Percentiles rank a stretch among this genome's conserved stretches.
Conservation (phyloP, 1,140 invertebrate genomes). For the Polyergus mexicanus region DNA sequence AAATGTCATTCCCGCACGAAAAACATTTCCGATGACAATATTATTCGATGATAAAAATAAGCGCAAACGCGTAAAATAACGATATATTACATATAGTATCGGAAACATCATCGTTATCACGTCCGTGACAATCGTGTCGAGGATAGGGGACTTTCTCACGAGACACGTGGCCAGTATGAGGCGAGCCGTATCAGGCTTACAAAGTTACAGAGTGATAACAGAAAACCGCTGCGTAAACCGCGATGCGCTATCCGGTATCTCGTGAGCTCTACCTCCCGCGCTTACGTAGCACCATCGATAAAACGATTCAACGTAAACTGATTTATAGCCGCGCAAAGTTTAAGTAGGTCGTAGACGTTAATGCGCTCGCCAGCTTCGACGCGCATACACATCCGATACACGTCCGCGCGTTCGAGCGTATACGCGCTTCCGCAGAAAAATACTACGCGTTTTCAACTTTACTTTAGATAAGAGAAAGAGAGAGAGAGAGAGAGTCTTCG, state of each 20-base stretch:
- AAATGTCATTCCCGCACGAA: not conserved
- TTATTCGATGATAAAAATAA: not conserved
- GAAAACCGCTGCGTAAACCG: constrained; percentile 51
- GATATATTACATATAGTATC: not conserved
- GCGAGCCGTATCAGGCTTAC: constrained; percentile 47
- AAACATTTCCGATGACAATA: not conserved
- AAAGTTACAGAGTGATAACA: constrained; percentile 45
- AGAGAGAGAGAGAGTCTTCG: too few relatives aligned
- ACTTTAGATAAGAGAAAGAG: constrained; percentile 21
- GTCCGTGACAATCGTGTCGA: constrained; percentile 33
- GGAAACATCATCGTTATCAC: constrained; percentile 4
- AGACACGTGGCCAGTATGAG: constrained; percentile 60
- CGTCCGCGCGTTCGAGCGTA: constrained; percentile 25
- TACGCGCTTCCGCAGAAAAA: constrained; percentile 65
- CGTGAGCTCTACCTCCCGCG: constrained; percentile 20
- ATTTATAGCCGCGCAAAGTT: constrained; percentile 70
- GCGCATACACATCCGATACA: constrained; percentile 14
- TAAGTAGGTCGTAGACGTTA: constrained; percentile 74
- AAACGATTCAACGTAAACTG: constrained; percentile 72
- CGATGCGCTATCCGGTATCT: constrained; percentile 45
- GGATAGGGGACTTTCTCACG: constrained; percentile 71
- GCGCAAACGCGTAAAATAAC: not conserved
- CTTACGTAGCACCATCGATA: constrained; percentile 74
- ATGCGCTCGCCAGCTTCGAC: constrained; percentile 64
- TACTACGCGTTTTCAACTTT: constrained; percentile 41